phyloP scores from a whole-genome alignment of 2,797 vertebrate species.

The Xenentodon cancila region DNA sequence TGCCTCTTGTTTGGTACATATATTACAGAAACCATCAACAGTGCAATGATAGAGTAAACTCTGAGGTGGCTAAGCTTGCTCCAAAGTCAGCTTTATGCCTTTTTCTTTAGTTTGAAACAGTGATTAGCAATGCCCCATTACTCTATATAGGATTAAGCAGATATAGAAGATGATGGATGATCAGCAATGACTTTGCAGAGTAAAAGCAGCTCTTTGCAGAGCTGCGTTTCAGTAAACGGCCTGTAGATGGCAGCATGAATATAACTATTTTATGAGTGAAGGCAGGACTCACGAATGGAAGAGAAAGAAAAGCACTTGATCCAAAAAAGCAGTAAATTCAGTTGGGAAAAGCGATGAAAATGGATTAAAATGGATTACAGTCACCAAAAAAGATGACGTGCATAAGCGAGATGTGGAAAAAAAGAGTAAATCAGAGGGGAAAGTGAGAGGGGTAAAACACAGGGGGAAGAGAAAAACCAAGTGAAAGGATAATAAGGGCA shows the following conservation, averaged over 20 bases:
- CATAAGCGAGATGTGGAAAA: too few species aligned
- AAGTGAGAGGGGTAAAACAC: too few species aligned
- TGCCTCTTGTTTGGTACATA: neutral
- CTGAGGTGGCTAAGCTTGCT: neutral
- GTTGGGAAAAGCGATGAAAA: neutral
- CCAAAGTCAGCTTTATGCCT: too few species aligned
- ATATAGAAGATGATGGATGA: too few species aligned
- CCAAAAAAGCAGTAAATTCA: neutral
- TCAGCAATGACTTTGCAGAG: neutral
- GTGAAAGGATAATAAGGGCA: too few species aligned
- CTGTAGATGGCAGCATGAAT: slow-evolving; percentile 53
- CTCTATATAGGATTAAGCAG: too few species aligned
- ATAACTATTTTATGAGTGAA: neutral
- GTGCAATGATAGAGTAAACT: neutral
- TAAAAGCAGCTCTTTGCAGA: too few species aligned
- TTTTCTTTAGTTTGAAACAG: neutral
- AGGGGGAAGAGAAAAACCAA: too few species aligned
- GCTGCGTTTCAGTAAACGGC: slow-evolving; percentile 6
- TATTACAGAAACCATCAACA: neutral
- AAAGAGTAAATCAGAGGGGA: too few species aligned
- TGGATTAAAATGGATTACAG: neutral
- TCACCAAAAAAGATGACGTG: neutral
- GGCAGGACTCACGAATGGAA: neutral
- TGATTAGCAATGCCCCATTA: too few species aligned
- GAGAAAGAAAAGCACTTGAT: neutral